A percentile compares a stretch with the other conserved stretches of the same genome.
These are phyloP conservation scores for Pocota personata DNA, from an alignment of 2,888 invertebrate genomes.

Conservation along the genomic window DNA sequence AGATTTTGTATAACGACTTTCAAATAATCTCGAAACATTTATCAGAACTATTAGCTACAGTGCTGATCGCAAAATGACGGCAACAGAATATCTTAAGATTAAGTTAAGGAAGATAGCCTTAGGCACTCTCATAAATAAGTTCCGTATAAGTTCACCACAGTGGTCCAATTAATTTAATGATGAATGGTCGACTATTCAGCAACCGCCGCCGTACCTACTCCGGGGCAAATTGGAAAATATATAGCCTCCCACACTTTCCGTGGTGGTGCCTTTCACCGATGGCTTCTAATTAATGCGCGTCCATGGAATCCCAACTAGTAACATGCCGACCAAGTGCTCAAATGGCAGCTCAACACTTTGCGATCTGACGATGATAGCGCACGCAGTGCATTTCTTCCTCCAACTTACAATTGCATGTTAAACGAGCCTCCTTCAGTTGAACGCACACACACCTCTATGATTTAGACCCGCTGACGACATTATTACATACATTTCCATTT, in stretches of 20 bases:
- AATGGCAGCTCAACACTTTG: constrained; percentile 48
- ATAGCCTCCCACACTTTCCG: constrained; percentile 8
- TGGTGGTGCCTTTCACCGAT: constrained; percentile 14
- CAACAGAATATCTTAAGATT: no score
- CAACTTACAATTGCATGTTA: constrained; percentile 36
- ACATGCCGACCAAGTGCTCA: constrained; percentile 5
- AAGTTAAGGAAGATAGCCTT: no score
- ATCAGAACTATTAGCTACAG: no score
- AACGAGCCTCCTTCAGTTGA: constrained; percentile 6
- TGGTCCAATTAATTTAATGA: constrained; percentile 2
- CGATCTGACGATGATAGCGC: constrained; percentile 62
- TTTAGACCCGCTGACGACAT: constrained; percentile 67
- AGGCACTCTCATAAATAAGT: neutral
- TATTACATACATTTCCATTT: constrained; percentile 46
- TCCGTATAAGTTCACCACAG: neutral
- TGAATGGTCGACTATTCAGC: neutral
- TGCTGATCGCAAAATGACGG: no score
- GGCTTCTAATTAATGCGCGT: constrained; percentile 53
- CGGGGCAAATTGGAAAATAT: neutral
- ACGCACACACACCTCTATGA: constrained; percentile 34
- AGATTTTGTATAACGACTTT: no score
- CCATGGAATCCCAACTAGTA: constrained; percentile 23
- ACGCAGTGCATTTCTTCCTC: constrained; percentile 21
- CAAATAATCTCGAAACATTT: no score
- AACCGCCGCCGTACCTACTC: neutral